A percentile compares a stretch with the other conserved stretches of the same genome.
Conservation (phyloP, 1,140 invertebrate genomes). For the Parasteatoda tepidariorum region DNA sequence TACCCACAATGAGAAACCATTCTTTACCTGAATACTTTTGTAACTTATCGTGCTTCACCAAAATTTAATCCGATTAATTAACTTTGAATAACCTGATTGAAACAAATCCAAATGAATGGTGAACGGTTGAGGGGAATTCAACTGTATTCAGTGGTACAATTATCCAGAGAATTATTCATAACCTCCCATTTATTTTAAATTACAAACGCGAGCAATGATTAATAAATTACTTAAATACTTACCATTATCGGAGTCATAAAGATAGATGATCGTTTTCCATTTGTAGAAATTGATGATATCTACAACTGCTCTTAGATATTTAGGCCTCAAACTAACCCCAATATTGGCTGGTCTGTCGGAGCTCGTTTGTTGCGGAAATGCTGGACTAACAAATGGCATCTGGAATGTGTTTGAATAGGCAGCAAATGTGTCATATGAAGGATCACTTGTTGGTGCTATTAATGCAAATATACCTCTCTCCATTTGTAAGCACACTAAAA, state of each 20-base stretch:
- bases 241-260: slow-evolving; percentile 96
- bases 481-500: slow-evolving; percentile 61
- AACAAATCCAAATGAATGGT: too few species aligned
- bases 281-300: slow-evolving; percentile 91
- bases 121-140: too few species aligned
- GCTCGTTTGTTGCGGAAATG: slow-evolving; percentile 88
- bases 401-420: slow-evolving; percentile 94
- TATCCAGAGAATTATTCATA: too few species aligned
- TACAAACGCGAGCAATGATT: too few species aligned
- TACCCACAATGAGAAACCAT: too few species aligned
- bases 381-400: slow-evolving; percentile 93
- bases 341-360: slow-evolving; percentile 85
- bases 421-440: slow-evolving; percentile 93
- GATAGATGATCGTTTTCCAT: slow-evolving; percentile 92
- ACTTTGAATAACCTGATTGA: too few species aligned
- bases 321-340: slow-evolving; percentile 90
- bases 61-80: too few species aligned
- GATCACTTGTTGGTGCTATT: slow-evolving; percentile 89
- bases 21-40: too few species aligned
- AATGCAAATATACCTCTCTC: slow-evolving; percentile 84
- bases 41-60: too few species aligned
- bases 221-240: slow-evolving; percentile 69
- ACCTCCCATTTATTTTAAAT: too few species aligned
- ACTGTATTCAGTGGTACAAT: too few species aligned
- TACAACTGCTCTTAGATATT: slow-evolving; percentile 92